These are phyloP conservation scores for Abscondita cerata DNA, from an alignment of 2,888 invertebrate species.

Conservation along the genomic window DNA sequence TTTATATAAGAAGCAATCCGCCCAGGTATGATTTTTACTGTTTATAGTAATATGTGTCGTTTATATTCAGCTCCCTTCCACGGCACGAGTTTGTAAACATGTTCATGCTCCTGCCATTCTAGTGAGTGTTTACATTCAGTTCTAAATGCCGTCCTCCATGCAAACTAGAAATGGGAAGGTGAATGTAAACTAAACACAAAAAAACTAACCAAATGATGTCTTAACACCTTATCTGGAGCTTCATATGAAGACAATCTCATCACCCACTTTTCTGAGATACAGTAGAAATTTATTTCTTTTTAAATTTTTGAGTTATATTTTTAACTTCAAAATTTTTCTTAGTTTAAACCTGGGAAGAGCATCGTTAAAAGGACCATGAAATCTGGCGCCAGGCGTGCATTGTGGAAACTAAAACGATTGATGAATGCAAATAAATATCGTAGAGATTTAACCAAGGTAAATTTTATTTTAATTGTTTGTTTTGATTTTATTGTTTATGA, in stretches of 20 bases:
- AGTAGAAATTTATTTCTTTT: no score
- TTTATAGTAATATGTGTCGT: no score
- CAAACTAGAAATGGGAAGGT: no score
- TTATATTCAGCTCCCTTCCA: no score
- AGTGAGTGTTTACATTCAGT: no score
- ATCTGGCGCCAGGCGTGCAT: slow-evolving; percentile 85
- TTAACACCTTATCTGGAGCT: slow-evolving; percentile 32
- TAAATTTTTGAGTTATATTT: no score
- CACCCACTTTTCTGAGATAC: slow-evolving; percentile 45
- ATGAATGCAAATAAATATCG: slow-evolving; percentile 85
- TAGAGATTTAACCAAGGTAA: slow-evolving; percentile 82
- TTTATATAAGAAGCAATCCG: slow-evolving; percentile 76
- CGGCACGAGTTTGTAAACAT: no score
- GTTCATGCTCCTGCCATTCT: no score
- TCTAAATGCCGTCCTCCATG: no score
- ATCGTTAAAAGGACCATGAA: slow-evolving; percentile 82
- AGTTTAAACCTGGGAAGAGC: slow-evolving; percentile 81
- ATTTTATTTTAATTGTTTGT: slow-evolving; percentile 19
- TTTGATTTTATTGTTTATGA: slow-evolving; percentile 23
- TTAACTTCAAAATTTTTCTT: no score
- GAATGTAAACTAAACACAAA: no score
- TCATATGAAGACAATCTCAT: slow-evolving; percentile 45
- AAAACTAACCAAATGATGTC: slow-evolving; percentile 38
- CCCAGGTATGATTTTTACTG: no score
- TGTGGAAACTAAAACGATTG: slow-evolving; percentile 83